phyloP scores from a whole-genome alignment of 2,797 vertebrate species.

The Rhinatrema bivittatum region DNA sequence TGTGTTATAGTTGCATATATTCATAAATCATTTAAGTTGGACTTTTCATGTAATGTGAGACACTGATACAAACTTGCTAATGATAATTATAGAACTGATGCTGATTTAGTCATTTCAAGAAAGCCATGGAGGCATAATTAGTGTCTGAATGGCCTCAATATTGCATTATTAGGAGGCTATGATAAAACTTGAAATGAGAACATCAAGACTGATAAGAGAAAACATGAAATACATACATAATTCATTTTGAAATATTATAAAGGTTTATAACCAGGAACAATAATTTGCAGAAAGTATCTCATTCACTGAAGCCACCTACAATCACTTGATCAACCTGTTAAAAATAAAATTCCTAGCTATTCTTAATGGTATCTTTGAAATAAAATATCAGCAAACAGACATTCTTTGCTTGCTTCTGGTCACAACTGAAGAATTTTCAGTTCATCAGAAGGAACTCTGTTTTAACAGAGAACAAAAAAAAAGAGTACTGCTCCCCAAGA shows the following conservation, averaged over 20 bases:
- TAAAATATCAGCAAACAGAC: conserved; percentile 71
- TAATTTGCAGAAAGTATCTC: conserved; percentile 64
- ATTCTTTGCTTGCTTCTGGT: conserved; percentile 73
- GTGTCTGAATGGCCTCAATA: conserved; percentile 92
- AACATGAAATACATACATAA: conserved; percentile 79
- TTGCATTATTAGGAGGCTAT: conserved; percentile 82
- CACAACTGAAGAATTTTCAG: conserved; percentile 72
- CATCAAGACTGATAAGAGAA: conserved; percentile 79
- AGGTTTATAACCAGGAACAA: conserved; percentile 70
- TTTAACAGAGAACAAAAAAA: conserved; percentile 73
- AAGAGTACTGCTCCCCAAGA: conserved; percentile 52
- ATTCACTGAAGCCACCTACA: conserved; percentile 54
- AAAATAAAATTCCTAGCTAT: conserved; percentile 72
- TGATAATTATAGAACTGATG: conserved; percentile 91
- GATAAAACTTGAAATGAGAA: conserved; percentile 82
- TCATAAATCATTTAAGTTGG: conserved; percentile 66
- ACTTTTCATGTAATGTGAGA: conserved; percentile 60
- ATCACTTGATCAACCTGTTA: conserved; percentile 69
- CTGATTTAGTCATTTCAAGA: conserved; percentile 89
- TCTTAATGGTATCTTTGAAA: conserved; percentile 72
- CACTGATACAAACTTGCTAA: conserved; percentile 68
- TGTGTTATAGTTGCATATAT: conserved; percentile 51
- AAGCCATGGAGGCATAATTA: conserved; percentile 86
- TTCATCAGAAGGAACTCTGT: conserved; percentile 66
- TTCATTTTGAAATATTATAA: conserved; percentile 69